A percentile compares a stretch with the other conserved stretches of the same genome.
Evolutionary conservation across 2,113 vertebrate genomes (phyloP).

Genomic region (Oncorhynchus mykiss): DNA sequence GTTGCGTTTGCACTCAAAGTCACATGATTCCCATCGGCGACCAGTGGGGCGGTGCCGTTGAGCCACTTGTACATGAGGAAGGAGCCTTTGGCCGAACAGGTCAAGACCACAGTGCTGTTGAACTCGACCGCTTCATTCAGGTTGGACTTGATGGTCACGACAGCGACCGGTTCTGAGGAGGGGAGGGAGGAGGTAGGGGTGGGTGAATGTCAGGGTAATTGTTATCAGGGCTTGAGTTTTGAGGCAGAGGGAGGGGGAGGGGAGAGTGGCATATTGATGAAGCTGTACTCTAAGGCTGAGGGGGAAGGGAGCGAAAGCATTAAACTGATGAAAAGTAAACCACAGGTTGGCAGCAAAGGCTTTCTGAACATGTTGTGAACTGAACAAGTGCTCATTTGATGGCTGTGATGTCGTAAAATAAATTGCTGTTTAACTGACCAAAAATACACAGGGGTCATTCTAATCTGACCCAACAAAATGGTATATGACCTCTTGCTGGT

Average conservation of each 20-base stretch:
- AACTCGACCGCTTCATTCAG: constrained; percentile 46
- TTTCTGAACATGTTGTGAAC: background rate
- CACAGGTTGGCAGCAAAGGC: background rate
- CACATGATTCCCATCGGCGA: constrained; percentile 19
- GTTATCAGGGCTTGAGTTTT: too few relatives aligned
- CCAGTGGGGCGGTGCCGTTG: constrained; percentile 23
- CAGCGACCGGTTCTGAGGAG: background rate
- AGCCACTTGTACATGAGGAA: constrained; percentile 60
- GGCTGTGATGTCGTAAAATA: background rate
- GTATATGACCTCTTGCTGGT: too few relatives aligned
- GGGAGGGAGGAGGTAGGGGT: background rate
- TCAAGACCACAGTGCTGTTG: constrained; percentile 63
- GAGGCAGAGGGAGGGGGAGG: background rate
- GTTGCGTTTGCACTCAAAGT: background rate
- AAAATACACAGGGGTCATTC: background rate
- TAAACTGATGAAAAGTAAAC: background rate
- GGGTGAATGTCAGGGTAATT: background rate
- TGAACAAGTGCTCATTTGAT: background rate
- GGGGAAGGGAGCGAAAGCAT: background rate
- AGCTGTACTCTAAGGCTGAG: background rate
- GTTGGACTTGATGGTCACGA: constrained; percentile 42
- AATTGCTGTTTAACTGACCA: background rate
- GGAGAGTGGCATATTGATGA: background rate
- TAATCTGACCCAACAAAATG: too few relatives aligned
- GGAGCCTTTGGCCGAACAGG: constrained; percentile 65